A percentile compares a stretch with the other conserved stretches of the same genome.
These are phyloP conservation scores for Cyanocitta stelleri DNA, from an alignment of 2,113 vertebrate genomes.

Conservation along the genomic window DNA sequence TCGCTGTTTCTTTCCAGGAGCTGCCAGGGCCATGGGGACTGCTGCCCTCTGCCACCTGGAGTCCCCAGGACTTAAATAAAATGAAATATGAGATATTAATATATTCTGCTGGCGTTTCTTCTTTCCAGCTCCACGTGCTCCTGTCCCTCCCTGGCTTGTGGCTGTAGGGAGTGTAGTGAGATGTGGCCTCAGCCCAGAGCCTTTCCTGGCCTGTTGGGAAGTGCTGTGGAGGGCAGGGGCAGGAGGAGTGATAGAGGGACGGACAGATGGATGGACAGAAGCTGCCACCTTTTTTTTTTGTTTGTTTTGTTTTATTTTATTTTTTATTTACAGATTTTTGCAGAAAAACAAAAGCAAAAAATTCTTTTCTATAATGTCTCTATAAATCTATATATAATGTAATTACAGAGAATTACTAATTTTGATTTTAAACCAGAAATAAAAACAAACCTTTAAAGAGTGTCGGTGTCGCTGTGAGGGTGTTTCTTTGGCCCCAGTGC, in stretches of 20 bases:
- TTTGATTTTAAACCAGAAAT: slow-evolving; percentile 71
- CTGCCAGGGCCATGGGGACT: background rate
- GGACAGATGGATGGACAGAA: background rate
- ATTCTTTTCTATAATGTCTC: slow-evolving; percentile 65
- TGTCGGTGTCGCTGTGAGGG: fast-evolving
- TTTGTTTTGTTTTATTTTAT: slow-evolving; percentile 36
- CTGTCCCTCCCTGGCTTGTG: background rate
- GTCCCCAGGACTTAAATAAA: slow-evolving; percentile 52
- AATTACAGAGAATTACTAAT: slow-evolving; percentile 65
- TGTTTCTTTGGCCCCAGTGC: background rate
- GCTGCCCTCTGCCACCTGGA: slow-evolving; percentile 4
- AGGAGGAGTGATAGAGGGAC: background rate
- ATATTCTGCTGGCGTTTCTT: slow-evolving; percentile 63
- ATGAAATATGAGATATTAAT: slow-evolving; percentile 61
- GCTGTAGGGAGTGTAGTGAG: background rate
- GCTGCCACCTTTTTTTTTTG: slow-evolving; percentile 15
- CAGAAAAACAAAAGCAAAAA: slow-evolving; percentile 58
- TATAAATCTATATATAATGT: slow-evolving; percentile 71
- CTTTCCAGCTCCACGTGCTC: slow-evolving; percentile 53
- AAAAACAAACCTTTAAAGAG: slow-evolving; percentile 54
- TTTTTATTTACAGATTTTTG: slow-evolving; percentile 56
- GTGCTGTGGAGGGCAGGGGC: background rate
- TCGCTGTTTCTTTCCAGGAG: slow-evolving; percentile 1
- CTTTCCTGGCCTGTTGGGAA: background rate
- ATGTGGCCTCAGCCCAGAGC: background rate